Evolutionary conservation across 2,797 vertebrate species (phyloP).

Genomic region (Salarias fasciatus): DNA sequence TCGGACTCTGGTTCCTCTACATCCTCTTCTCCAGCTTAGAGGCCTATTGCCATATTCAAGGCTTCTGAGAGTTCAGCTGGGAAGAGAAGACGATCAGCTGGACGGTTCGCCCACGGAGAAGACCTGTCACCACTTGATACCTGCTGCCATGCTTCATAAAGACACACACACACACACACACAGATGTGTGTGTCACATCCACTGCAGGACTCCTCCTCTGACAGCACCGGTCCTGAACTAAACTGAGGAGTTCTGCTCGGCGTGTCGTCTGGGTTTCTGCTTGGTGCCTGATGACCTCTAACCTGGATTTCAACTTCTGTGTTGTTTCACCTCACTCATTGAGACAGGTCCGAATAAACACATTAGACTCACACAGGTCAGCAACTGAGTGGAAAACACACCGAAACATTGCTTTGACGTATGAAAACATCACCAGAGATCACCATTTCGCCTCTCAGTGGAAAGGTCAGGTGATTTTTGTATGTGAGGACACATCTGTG

Average conservation of each 20-base stretch:
- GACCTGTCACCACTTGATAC: conserved; percentile 37
- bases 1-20: conserved; percentile 93
- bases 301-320: conserved; percentile 29
- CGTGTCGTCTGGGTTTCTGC: conserved; percentile 18
- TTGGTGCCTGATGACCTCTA: conserved; percentile 21
- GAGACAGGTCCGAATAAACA: conserved; percentile 2
- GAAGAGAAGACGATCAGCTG: conserved; percentile 39
- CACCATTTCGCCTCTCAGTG: not conserved
- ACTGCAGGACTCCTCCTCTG: conserved; percentile 19
- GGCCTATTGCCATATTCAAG: conserved; percentile 93
- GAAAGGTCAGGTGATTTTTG: not conserved
- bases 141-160: conserved; percentile 60
- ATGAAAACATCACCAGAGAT: not conserved
- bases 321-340: conserved; percentile 18
- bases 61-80: conserved; percentile 82
- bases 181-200: conserved; percentile 23
- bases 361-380: conserved; percentile 10
- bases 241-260: conserved; percentile 11
- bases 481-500: conserved; percentile 8
- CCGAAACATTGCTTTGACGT: not conserved
- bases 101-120: not conserved
- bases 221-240: not conserved
- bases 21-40: conserved; percentile 94
- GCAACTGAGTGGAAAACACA: conserved; percentile 1
- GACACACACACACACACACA: conserved; percentile 27